These are phyloP conservation scores for Drosophila eugracilis DNA, from an alignment of 1,140 invertebrate species.

Conservation along the genomic window DNA sequence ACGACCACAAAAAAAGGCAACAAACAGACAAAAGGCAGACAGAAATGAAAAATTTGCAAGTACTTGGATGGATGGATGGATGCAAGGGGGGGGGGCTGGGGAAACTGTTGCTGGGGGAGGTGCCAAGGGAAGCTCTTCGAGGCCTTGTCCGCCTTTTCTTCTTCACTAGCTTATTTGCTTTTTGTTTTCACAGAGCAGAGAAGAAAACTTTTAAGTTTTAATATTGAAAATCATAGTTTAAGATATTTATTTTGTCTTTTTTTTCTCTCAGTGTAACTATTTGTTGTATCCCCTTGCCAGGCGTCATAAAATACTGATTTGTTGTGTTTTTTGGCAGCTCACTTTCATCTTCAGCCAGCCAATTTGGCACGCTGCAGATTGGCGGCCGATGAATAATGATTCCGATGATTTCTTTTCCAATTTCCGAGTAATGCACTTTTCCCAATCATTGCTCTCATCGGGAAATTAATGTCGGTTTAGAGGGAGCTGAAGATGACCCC, in stretches of 20 bases:
- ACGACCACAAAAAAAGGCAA: constrained; percentile 9
- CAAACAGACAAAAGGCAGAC: constrained; percentile 39
- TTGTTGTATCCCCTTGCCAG: not conserved
- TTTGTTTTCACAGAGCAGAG: not conserved
- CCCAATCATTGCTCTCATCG: not conserved
- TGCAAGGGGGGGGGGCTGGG: no score
- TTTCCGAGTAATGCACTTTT: constrained; percentile 20
- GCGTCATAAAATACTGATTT: constrained; percentile 32
- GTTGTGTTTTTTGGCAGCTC: constrained; percentile 20
- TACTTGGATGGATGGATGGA: not conserved
- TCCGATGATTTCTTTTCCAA: not conserved
- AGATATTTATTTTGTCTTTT: not conserved
- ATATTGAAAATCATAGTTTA: no score
- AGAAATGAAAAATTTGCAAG: constrained; percentile 39
- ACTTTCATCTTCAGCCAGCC: constrained; percentile 43
- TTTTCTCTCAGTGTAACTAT: not conserved
- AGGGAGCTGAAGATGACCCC: not conserved
- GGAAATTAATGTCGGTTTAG: not conserved
- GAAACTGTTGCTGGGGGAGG: constrained; percentile 8
- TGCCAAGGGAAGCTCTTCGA: constrained; percentile 27
- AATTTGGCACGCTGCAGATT: constrained; percentile 43
- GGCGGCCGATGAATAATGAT: constrained; percentile 20
- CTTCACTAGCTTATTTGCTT: constrained; percentile 12
- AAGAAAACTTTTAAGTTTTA: no score
- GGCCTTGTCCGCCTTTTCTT: constrained; percentile 47